These are phyloP conservation scores for Diorhabda carinulata DNA, from an alignment of 1,140 invertebrate genomes.

Conservation along the genomic window DNA sequence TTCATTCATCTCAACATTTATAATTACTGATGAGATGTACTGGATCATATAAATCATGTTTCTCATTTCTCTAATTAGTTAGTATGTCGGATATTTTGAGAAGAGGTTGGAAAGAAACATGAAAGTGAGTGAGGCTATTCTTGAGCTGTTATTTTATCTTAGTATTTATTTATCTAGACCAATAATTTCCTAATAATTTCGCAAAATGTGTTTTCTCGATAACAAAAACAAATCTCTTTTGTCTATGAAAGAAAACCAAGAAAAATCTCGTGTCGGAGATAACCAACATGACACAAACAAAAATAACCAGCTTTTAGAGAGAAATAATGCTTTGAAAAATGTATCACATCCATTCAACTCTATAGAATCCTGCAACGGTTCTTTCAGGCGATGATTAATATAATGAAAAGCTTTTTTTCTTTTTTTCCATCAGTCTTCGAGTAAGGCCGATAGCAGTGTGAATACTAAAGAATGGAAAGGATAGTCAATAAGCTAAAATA, in stretches of 20 bases:
- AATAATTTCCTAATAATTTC: background rate
- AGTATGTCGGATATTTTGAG: too few species aligned
- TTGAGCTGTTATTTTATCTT: too few species aligned
- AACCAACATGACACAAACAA: slow-evolving; percentile 9
- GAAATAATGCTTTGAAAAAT: slow-evolving; percentile 12
- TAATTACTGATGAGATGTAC: too few species aligned
- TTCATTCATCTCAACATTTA: too few species aligned
- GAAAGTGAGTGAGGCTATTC: too few species aligned
- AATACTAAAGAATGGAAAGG: too few species aligned
- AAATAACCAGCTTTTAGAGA: slow-evolving; percentile 10
- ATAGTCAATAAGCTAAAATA: too few species aligned
- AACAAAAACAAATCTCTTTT: slow-evolving; percentile 1
- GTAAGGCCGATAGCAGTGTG: background rate
- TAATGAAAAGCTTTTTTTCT: slow-evolving; percentile 8
- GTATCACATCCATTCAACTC: slow-evolving; percentile 13
- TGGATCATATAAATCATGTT: too few species aligned
- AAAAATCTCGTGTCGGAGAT: background rate
- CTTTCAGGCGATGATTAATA: slow-evolving; percentile 9
- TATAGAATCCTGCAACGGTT: slow-evolving; percentile 3
- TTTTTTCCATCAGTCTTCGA: background rate
- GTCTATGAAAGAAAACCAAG: background rate
- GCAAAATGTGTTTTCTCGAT: background rate
- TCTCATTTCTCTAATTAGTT: too few species aligned
- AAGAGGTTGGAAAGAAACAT: too few species aligned
- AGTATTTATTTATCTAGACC: too few species aligned